Evolutionary conservation across 1,140 invertebrate species (phyloP).

Genomic region (Metopolophium dirhodum): DNA sequence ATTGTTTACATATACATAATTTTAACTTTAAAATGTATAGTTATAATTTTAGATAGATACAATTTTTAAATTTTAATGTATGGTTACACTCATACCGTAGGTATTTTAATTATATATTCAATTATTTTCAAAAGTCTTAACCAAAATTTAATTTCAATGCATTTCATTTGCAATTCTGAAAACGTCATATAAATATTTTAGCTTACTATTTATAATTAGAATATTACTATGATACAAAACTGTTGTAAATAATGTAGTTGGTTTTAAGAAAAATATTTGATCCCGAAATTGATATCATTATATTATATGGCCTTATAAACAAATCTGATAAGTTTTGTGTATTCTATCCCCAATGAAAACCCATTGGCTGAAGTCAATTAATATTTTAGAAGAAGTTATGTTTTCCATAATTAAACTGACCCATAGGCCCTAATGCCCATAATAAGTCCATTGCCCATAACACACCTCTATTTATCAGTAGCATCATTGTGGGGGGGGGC

Average conservation of each 20-base stretch:
- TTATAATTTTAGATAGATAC: too few species aligned
- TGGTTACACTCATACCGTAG: too few species aligned
- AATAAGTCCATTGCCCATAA: background rate
- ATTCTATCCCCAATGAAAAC: background rate
- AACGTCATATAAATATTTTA: background rate
- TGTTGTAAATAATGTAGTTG: background rate
- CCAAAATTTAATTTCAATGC: too few species aligned
- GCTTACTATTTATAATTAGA: background rate
- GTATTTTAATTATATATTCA: too few species aligned
- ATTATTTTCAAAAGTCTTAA: too few species aligned
- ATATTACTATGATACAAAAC: background rate
- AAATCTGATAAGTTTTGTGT: background rate
- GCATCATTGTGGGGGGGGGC: too few species aligned
- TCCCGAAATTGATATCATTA: background rate
- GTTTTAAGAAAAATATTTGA: background rate
- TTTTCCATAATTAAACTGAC: background rate
- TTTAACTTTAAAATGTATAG: too few species aligned
- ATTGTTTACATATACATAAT: too few species aligned
- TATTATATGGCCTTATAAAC: background rate
- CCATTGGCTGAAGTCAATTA: background rate
- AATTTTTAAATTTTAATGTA: too few species aligned
- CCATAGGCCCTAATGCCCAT: background rate
- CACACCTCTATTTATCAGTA: too few species aligned
- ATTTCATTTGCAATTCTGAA: too few species aligned
- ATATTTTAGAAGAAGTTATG: background rate